These are phyloP conservation scores for Drymodes brunneopygia DNA, from an alignment of 2,113 vertebrate genomes.

Conservation along the genomic window DNA sequence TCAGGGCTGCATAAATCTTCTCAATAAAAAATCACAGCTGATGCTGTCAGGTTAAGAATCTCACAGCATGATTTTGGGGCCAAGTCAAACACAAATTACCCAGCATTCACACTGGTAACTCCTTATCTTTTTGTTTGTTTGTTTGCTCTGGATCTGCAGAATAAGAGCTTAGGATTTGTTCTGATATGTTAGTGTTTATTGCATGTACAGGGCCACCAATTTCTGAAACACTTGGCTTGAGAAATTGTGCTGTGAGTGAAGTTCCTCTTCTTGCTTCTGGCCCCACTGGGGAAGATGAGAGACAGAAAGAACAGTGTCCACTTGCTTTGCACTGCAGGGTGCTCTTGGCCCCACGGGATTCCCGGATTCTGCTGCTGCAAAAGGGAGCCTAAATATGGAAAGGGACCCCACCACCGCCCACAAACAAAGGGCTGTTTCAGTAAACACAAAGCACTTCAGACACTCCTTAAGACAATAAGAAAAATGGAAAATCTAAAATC, in stretches of 20 bases:
- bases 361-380: background rate
- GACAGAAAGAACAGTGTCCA: background rate
- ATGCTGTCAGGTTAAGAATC: background rate
- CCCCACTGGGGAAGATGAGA: background rate
- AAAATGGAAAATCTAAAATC: background rate
- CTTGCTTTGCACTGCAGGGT: background rate
- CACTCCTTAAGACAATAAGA: background rate
- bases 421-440: too few relatives aligned
- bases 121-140: background rate
- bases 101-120: background rate
- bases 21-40: background rate
- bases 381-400: background rate
- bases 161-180: background rate
- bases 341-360: background rate
- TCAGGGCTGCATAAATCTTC: background rate
- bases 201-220: background rate
- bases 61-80: background rate
- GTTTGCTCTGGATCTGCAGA: background rate
- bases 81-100: background rate
- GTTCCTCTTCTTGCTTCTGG: background rate
- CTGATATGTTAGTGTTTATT: background rate
- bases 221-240: background rate
- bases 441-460: background rate
- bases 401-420: too few relatives aligned
- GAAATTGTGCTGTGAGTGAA: background rate